These are phyloP conservation scores for Periphyllus acericola DNA, from an alignment of 2,888 invertebrate species.

Conservation along the genomic window DNA sequence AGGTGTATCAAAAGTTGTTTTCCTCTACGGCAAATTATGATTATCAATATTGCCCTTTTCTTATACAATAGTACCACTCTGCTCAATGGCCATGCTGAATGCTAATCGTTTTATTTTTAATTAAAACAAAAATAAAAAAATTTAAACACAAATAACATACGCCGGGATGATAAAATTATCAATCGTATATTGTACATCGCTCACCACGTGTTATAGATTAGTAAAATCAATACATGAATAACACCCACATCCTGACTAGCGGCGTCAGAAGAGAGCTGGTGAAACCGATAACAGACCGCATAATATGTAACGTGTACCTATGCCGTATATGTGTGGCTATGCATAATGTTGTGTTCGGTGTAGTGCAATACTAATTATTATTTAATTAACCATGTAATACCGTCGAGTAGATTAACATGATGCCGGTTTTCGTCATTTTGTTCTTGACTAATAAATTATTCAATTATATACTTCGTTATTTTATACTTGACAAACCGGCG, in stretches of 20 bases:
- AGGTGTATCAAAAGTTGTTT: not conserved
- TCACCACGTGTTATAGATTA: constrained; percentile 11
- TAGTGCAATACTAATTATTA: not conserved
- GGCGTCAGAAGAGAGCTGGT: not conserved
- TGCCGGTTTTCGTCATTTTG: not conserved
- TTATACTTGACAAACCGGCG: not conserved
- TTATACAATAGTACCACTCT: not conserved
- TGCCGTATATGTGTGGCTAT: not conserved
- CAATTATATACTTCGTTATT: not conserved
- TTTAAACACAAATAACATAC: not conserved
- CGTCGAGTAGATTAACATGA: not conserved
- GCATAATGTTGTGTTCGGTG: not conserved
- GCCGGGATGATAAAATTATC: not conserved
- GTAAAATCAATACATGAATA: constrained; percentile 28
- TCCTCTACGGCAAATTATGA: not conserved
- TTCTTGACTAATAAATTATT: not conserved
- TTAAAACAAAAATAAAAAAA: not conserved
- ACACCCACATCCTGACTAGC: not conserved
- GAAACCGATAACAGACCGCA: constrained; percentile 1
- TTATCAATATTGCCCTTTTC: not conserved
- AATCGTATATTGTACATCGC: not conserved
- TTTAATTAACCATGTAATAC: constrained; percentile 2
- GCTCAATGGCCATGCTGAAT: not conserved
- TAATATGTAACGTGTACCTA: not conserved
- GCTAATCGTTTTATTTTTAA: not conserved